Percentiles rank a stretch among this genome's conserved stretches.
Evolutionary conservation across 2,797 vertebrate genomes (phyloP).

Genomic region (Myotis vivesi): DNA sequence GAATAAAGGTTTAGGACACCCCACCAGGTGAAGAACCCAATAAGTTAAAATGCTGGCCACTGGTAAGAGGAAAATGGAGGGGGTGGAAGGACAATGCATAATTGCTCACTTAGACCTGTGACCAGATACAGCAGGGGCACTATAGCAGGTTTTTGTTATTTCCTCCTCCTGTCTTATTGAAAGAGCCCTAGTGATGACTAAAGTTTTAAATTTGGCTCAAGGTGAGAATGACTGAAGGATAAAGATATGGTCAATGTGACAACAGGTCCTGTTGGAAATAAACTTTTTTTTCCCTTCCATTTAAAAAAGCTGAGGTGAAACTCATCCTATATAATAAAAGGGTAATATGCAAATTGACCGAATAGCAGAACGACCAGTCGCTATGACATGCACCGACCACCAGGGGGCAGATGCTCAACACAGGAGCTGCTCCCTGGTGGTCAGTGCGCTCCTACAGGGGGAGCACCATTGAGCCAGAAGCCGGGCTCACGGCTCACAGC

Average conservation of each 20-base stretch:
- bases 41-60: background rate
- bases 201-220: background rate
- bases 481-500: no score
- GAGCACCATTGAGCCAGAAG: no score
- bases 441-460: no score
- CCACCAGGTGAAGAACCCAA: background rate
- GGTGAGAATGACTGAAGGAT: background rate
- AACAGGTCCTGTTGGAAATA: background rate
- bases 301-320: conserved; percentile 15
- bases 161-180: background rate
- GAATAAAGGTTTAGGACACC: background rate
- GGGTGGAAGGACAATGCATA: background rate
- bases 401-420: no score
- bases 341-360: no score
- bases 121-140: background rate
- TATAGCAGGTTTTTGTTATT: background rate
- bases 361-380: rapidly evolving
- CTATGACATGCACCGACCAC: no score
- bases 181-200: background rate
- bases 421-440: no score
- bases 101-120: background rate
- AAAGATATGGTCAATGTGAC: background rate
- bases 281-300: background rate
- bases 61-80: background rate
- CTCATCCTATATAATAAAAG: background rate